Percentiles rank a stretch among this genome's conserved stretches.
Evolutionary conservation across 2,797 vertebrate species (phyloP).

Genomic region (Macroramphosus scolopax): DNA sequence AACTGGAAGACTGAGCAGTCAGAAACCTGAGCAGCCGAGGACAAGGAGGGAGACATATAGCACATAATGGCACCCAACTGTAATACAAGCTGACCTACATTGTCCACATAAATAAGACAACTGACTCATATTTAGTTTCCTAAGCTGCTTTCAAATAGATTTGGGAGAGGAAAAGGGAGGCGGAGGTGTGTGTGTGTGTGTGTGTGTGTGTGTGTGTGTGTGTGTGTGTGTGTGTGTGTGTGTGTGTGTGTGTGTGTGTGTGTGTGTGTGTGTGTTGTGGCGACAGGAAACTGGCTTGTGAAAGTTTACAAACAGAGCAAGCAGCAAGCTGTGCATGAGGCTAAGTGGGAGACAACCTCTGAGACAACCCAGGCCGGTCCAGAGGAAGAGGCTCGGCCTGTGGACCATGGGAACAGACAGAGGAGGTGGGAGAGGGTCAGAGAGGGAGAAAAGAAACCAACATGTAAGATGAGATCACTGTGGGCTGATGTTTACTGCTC

Average conservation of each 20-base stretch:
- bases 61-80: slow-evolving; percentile 26
- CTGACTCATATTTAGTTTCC: slow-evolving; percentile 20
- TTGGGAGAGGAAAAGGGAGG: slow-evolving; percentile 3
- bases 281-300: slow-evolving; percentile 55
- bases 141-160: slow-evolving; percentile 12
- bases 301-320: slow-evolving; percentile 68
- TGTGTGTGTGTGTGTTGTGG: too few relatives aligned
- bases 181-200: too few relatives aligned
- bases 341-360: slow-evolving; percentile 41
- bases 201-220: too few relatives aligned
- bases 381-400: slow-evolving; percentile 69
- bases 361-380: slow-evolving; percentile 45
- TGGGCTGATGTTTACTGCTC: slow-evolving; percentile 46
- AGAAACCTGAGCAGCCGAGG: slow-evolving; percentile 17
- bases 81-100: slow-evolving; percentile 19
- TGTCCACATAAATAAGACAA: slow-evolving; percentile 20
- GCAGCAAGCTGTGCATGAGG: slow-evolving; percentile 37
- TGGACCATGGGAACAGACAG: slow-evolving; percentile 67
- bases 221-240: too few relatives aligned
- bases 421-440: slow-evolving; percentile 26
- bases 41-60: slow-evolving; percentile 14
- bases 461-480: slow-evolving; percentile 62
- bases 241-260: too few relatives aligned
- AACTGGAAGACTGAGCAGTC: slow-evolving; percentile 19
- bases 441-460: slow-evolving; percentile 38